Conservation (phyloP, 2,797 vertebrate genomes). For the Phyllotis vaccarum region DNA sequence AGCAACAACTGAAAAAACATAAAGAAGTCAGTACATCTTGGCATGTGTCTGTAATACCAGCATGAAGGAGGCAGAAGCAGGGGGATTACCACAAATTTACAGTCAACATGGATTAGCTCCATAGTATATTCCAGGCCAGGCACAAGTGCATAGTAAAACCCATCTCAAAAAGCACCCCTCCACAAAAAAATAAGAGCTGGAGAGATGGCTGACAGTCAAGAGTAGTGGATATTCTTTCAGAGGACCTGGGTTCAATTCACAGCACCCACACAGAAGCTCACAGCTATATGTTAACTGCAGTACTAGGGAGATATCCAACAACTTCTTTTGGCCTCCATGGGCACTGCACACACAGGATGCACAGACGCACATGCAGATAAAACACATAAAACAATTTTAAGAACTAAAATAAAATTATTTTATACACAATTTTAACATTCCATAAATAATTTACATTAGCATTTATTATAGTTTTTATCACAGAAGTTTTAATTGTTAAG, state of each 20-base stretch:
- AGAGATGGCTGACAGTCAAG: neutral
- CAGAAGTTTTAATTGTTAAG: slow-evolving; percentile 56
- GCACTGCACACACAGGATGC: neutral
- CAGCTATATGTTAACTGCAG: neutral
- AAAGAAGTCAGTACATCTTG: slow-evolving; percentile 13
- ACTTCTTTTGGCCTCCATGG: neutral
- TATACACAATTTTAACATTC: neutral
- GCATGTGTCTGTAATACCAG: neutral
- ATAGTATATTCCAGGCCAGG: neutral
- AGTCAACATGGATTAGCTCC: neutral
- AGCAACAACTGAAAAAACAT: neutral
- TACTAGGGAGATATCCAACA: neutral
- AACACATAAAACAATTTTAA: neutral
- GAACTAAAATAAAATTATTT: slow-evolving; percentile 42
- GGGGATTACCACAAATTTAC: neutral
- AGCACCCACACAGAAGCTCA: neutral
- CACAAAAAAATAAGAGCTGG: neutral
- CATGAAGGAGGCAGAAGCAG: neutral
- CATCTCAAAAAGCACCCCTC: neutral
- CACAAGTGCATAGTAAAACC: neutral
- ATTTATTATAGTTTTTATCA: slow-evolving; percentile 57
- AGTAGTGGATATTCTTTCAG: neutral
- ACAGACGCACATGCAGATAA: neutral
- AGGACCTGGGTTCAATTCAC: neutral
- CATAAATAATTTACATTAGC: neutral